Evolutionary conservation across 1,140 invertebrate species (phyloP).

Genomic region (Bathynomus jamesi): DNA sequence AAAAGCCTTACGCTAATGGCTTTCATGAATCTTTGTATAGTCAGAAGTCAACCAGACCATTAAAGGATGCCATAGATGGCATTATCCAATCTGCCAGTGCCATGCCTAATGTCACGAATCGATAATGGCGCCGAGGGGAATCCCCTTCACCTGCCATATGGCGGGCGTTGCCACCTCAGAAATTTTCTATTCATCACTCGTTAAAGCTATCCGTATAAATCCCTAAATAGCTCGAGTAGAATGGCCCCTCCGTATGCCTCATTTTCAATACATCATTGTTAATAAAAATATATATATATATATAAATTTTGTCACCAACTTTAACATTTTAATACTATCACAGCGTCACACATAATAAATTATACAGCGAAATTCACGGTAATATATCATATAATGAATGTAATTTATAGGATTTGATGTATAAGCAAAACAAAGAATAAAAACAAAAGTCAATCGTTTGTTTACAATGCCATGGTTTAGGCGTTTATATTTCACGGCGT

Average conservation of each 20-base stretch:
- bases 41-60: not conserved
- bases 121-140: not conserved
- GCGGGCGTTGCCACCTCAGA: not conserved
- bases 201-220: not conserved
- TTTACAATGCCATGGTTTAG: not conserved
- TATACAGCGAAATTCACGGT: not conserved
- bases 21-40: not conserved
- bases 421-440: not conserved
- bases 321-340: not conserved
- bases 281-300: not conserved
- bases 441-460: not conserved
- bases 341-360: not conserved
- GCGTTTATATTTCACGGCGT: not conserved
- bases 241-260: not conserved
- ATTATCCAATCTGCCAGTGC: not conserved
- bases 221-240: not conserved
- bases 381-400: not conserved
- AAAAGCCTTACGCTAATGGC: not conserved
- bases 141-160: not conserved
- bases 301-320: not conserved
- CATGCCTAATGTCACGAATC: constrained; percentile 1
- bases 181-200: not conserved
- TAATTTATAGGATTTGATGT: too few relatives aligned
- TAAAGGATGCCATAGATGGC: constrained; percentile 1
- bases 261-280: not conserved